Evolutionary conservation across 2,113 vertebrate species (phyloP), one percentile per base, ranked within the genome.

Genomic region (Ammodytes dubius): DNA sequence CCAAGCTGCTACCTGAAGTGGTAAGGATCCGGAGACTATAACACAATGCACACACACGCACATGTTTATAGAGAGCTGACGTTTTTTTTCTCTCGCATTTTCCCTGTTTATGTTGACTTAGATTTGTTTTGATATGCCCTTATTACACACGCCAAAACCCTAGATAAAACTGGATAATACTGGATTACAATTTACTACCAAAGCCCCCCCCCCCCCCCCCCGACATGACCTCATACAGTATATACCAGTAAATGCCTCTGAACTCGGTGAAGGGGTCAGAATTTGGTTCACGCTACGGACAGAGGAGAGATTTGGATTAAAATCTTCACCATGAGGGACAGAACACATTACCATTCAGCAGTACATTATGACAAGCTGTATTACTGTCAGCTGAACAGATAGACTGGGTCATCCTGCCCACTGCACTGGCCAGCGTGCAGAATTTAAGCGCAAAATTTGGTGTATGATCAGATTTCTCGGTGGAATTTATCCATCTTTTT

Each of bases 1-100:
- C 95, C 70, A 96, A 93, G 91, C 96, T 98, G 84, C 96, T 98
- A 57, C 98, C 98, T 69, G 97, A 99, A 98, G 98, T 99, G 97
- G 98, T 99, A 96, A 98, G 97, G 81, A 60, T 10, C 35, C 1
- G 43, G 35, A 3, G 5, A 19, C 7, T 1, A 45, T 27, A 27
- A 27, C 27, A 27, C 27, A 27, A 27, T 27, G 27, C 27, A 27
- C 27, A 27, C n/a, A n/a, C n/a, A n/a, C n/a, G n/a, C n/a, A n/a
- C 27, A 27, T 27, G 27, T 17, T 12, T 8, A 37, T 54, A 46
- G 1, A 6, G 7, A n/a, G 19, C 17, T 19, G 17, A 10, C 9
- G n/a, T 57, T 47, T 17, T 7, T 27, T 27, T 27, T 27, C 27
- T 27, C 27, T 27, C 27, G n/a, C 9, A 45, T 57, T 47, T 17